Evolutionary conservation across 23 tunicate genomes (phyloP).

Genomic region (Trididemnum nubilum): DNA sequence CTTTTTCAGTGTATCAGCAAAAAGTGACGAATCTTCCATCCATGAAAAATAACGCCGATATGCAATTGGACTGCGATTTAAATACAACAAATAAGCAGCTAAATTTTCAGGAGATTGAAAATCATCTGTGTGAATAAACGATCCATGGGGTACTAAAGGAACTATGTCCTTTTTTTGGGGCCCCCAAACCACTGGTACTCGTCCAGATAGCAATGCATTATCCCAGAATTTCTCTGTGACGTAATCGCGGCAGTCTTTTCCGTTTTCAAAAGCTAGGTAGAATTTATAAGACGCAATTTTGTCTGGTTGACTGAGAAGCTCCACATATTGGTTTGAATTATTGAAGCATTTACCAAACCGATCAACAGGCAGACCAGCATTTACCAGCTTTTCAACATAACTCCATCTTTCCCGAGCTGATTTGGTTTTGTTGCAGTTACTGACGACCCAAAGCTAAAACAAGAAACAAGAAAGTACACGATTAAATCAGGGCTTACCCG

Average conservation of each 20-base stretch:
- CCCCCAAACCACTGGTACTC: conserved; percentile 77
- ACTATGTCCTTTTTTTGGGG: conserved; percentile 39
- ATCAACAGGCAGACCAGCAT: conserved; percentile 24
- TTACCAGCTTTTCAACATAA: background rate
- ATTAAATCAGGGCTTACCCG: too few relatives aligned
- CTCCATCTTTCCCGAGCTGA: conserved; percentile 13
- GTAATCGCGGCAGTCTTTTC: conserved; percentile 41
- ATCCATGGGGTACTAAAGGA: conserved; percentile 46
- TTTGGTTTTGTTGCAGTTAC: conserved; percentile 9
- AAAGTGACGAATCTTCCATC: conserved; percentile 14
- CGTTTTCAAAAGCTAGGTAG: conserved; percentile 61
- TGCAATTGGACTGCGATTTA: conserved; percentile 33
- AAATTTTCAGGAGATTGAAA: conserved; percentile 32
- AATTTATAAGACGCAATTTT: conserved; percentile 35
- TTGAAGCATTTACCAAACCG: conserved; percentile 36
- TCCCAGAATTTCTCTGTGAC: conserved; percentile 70
- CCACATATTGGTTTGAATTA: background rate
- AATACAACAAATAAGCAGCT: conserved; percentile 39
- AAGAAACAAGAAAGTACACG: too few relatives aligned
- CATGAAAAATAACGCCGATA: conserved; percentile 44
- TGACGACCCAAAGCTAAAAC: conserved; percentile 41
- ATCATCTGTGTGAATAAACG: conserved; percentile 66
- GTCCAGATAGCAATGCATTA: conserved; percentile 24
- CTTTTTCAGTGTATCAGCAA: background rate
- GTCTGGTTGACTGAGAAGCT: background rate